Evolutionary conservation across 2,888 invertebrate species (phyloP), one percentile per base, ranked within the genome.

Genomic region (Argyra leucocephala): DNA sequence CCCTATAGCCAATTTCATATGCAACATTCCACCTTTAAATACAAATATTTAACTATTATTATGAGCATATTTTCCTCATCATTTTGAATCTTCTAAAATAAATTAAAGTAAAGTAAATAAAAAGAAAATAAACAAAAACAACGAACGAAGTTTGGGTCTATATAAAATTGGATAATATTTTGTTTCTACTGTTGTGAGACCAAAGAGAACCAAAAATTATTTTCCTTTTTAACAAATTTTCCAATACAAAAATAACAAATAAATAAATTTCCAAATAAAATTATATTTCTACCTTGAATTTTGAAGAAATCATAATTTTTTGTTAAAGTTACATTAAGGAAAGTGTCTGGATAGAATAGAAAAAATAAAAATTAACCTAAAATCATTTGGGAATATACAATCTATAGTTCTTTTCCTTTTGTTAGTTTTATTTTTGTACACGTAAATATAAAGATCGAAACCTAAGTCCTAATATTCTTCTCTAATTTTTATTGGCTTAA

Each of bases 321-420:
- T 48, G 1, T 15, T 7, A 31, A 10, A 48, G 48, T 48, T 48
- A 48, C 2, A 48, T 48, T 37, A 37, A 1, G 18, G 18, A 48
- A 48, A 48, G n/a, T 48, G 48, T 48, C 48, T 48, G 48, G 48
- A 48, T 48, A n/a, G 12, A n/a, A n/a, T n/a, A n/a, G n/a, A n/a
- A n/a, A n/a, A 48, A 48, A 48, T 18, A 48, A 48, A 48, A 31
- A 7, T 15, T 15, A 18, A 18, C 5, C n/a, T 48, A 18, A 48
- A 18, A 5, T 48, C 48, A 48, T 48, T 48, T 48, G 48, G 48
- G 48, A 48, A 48, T 48, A 31, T 31, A 31, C n/a, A n/a, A n/a
- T n/a, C n/a, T n/a, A n/a, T n/a, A n/a, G n/a, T n/a, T n/a, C n/a
- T n/a, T 31, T 26, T 26, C 7, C 7, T 26, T 6, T 6, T 26